Percentiles rank a stretch among this genome's conserved stretches.
These are phyloP conservation scores for Sebastes taczanowskii DNA, from an alignment of 2,797 vertebrate genomes.

Conservation along the genomic window DNA sequence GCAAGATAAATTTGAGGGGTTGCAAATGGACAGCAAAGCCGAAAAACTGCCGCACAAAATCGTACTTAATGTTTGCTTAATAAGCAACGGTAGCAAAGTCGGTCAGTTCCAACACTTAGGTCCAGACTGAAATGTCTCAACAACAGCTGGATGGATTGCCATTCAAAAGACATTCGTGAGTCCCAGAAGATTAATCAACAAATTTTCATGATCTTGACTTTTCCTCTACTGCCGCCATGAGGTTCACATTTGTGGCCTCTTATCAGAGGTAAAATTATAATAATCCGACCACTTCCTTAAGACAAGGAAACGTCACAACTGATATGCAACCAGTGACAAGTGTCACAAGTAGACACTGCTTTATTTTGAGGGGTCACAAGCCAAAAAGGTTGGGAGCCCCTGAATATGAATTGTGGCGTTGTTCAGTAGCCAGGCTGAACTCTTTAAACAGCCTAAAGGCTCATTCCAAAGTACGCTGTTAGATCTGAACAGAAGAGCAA, in stretches of 20 bases:
- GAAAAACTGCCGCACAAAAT: not conserved
- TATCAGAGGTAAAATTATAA: too few species aligned
- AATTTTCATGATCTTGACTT: not conserved
- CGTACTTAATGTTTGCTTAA: not conserved
- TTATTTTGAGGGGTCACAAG: not conserved
- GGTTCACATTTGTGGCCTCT: not conserved
- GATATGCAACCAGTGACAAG: too few species aligned
- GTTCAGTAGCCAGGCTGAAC: not conserved
- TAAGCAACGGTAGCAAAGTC: not conserved
- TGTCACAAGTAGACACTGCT: not conserved
- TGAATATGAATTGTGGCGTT: not conserved
- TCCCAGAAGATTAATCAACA: not conserved
- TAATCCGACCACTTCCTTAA: not conserved
- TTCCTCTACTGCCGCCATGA: not conserved
- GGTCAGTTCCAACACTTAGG: not conserved
- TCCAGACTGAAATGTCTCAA: not conserved
- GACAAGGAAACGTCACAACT: not conserved
- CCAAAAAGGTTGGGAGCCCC: not conserved
- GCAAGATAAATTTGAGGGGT: not conserved
- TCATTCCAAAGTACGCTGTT: constrained; percentile 11
- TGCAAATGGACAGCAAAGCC: not conserved
- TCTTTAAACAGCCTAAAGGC: not conserved
- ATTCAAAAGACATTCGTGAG: not conserved
- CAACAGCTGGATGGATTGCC: not conserved
- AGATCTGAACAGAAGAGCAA: not conserved